These are phyloP conservation scores for Dasypogon diadema DNA, from an alignment of 2,888 invertebrate species.

Conservation along the genomic window DNA sequence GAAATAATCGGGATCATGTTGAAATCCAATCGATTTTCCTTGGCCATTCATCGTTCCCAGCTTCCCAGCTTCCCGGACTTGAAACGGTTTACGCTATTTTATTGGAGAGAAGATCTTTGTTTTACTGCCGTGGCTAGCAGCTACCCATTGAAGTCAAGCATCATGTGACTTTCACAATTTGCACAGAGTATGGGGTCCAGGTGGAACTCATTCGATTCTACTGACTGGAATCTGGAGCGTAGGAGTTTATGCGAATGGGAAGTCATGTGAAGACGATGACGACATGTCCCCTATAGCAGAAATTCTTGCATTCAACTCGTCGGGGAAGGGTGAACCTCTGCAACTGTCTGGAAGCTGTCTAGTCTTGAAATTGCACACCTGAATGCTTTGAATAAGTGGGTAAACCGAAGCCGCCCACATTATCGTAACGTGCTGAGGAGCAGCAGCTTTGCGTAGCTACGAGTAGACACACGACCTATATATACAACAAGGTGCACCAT, in stretches of 20 bases:
- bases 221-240: constrained; percentile 47
- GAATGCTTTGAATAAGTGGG: constrained; percentile 51
- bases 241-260: constrained; percentile 41
- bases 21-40: constrained; percentile 10
- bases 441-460: constrained; percentile 35
- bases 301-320: constrained; percentile 21
- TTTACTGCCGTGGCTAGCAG: constrained; percentile 21
- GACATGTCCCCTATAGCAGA: constrained; percentile 31
- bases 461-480: constrained; percentile 46
- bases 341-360: constrained; percentile 52
- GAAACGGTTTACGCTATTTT: constrained; percentile 15
- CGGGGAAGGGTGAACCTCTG: constrained; percentile 9
- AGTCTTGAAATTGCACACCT: constrained; percentile 52
- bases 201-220: constrained; percentile 38
- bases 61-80: constrained; percentile 17
- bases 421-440: constrained; percentile 35
- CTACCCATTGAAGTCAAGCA: neutral
- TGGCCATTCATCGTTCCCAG: too few species aligned
- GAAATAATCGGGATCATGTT: neutral
- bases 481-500: constrained; percentile 32
- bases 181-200: neutral
- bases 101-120: constrained; percentile 21
- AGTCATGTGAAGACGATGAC: constrained; percentile 50
- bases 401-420: constrained; percentile 53
- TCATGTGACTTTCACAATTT: constrained; percentile 13